These are phyloP conservation scores for Peromyscus polionotus DNA, from an alignment of 2,113 vertebrate species.

Conservation along the genomic window DNA sequence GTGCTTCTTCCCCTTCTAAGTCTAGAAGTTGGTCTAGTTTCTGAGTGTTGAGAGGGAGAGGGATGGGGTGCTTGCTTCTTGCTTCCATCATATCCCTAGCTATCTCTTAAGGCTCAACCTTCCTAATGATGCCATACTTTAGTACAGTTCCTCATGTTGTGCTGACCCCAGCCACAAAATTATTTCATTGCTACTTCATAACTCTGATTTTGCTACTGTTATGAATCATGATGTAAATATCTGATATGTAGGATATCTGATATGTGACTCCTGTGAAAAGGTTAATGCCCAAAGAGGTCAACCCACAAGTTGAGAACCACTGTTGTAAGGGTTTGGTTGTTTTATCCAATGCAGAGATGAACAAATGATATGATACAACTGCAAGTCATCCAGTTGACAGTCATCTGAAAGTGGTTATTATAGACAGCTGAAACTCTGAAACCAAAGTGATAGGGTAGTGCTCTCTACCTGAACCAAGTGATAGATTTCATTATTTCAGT, in stretches of 20 bases:
- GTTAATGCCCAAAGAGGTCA: background rate
- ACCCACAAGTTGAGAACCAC: background rate
- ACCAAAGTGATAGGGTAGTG: background rate
- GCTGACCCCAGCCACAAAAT: too few species aligned
- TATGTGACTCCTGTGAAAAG: background rate
- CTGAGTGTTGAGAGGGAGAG: background rate
- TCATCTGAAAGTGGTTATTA: background rate
- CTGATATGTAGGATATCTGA: background rate
- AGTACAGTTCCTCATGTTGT: background rate
- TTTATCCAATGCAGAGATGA: background rate
- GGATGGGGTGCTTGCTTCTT: background rate
- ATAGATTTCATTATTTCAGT: background rate
- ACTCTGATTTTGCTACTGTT: background rate
- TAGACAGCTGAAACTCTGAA: conserved; percentile 22
- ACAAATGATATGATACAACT: background rate
- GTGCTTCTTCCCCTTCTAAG: background rate
- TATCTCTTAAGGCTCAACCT: background rate
- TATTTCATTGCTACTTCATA: background rate
- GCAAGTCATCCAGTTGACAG: background rate
- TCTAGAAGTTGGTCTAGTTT: background rate
- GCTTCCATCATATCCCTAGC: background rate
- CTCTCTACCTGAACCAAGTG: background rate
- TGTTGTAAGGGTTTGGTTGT: background rate
- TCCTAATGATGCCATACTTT: background rate
- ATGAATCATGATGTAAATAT: background rate